Evolutionary conservation across 2,797 vertebrate species (phyloP).

Genomic region (Arremon brunneinucha): DNA sequence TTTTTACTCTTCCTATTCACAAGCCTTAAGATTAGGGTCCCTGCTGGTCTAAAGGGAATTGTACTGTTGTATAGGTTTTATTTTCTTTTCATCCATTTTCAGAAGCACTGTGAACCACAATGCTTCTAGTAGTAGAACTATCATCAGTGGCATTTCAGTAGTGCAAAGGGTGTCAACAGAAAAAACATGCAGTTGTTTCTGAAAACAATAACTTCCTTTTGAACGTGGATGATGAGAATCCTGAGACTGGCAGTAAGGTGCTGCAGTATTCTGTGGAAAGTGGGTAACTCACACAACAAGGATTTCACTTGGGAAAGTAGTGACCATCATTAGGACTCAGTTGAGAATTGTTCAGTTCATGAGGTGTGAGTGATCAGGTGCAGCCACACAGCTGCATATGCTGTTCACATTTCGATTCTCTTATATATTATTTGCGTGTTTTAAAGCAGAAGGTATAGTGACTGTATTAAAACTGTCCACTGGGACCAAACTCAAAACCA

Average conservation of each 20-base stretch:
- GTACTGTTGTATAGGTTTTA: background rate
- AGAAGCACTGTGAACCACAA: background rate
- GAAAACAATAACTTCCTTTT: background rate
- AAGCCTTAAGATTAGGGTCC: background rate
- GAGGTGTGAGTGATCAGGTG: background rate
- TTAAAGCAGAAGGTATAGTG: background rate
- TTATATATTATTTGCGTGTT: background rate
- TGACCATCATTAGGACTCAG: rapidly evolving
- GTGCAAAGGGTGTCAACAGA: background rate
- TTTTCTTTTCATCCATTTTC: background rate
- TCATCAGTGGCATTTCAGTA: background rate
- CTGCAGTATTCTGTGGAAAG: background rate
- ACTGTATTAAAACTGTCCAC: background rate
- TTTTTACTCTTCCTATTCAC: background rate
- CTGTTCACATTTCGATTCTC: background rate
- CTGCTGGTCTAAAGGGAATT: background rate
- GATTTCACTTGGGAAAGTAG: background rate
- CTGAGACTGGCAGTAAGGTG: background rate
- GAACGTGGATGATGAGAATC: background rate
- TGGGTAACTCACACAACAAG: background rate
- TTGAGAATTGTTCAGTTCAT: background rate
- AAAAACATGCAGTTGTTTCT: background rate
- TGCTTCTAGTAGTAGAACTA: background rate
- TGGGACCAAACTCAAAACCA: background rate
- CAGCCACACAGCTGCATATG: background rate